Percentiles rank a stretch among this genome's conserved stretches.
These are phyloP conservation scores for Diarsia dahlii DNA, from an alignment of 2,888 invertebrate species.

Conservation along the genomic window DNA sequence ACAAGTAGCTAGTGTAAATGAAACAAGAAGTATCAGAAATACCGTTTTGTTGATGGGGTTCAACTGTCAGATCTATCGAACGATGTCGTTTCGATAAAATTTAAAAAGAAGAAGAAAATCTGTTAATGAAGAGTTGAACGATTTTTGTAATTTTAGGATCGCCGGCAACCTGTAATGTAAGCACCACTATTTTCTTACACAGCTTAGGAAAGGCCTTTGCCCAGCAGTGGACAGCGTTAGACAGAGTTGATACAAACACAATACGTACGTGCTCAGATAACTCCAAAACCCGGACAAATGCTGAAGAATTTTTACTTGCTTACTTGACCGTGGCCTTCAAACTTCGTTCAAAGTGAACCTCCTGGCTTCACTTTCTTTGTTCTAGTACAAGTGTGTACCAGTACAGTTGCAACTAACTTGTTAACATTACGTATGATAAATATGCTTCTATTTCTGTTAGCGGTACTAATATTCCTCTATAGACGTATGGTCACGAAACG, in stretches of 20 bases:
- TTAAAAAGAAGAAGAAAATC: neutral
- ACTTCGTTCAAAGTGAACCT: constrained; percentile 37
- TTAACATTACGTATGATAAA: constrained; percentile 59
- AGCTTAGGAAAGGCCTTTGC: neutral
- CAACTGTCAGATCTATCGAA: neutral
- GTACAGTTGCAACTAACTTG: constrained; percentile 61
- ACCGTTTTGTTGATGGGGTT: neutral
- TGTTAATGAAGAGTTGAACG: neutral
- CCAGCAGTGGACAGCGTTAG: neutral
- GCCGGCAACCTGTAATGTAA: neutral
- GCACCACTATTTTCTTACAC: too few species aligned
- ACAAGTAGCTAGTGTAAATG: constrained; percentile 27
- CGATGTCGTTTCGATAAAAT: too few species aligned
- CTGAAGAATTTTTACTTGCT: neutral
- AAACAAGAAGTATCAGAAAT: constrained; percentile 34
- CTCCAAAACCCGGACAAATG: neutral
- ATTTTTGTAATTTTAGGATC: neutral
- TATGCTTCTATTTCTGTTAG: constrained; percentile 57
- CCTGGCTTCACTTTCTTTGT: constrained; percentile 7
- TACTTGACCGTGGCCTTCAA: neutral
- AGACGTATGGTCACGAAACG: constrained; percentile 52
- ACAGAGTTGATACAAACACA: neutral
- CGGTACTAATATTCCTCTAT: constrained; percentile 34
- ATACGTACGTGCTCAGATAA: neutral
- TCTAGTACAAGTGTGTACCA: constrained; percentile 30